Base-by-base conservation (phyloP, 2,113 vertebrate species). In the Bubo scandiacus region DNA sequence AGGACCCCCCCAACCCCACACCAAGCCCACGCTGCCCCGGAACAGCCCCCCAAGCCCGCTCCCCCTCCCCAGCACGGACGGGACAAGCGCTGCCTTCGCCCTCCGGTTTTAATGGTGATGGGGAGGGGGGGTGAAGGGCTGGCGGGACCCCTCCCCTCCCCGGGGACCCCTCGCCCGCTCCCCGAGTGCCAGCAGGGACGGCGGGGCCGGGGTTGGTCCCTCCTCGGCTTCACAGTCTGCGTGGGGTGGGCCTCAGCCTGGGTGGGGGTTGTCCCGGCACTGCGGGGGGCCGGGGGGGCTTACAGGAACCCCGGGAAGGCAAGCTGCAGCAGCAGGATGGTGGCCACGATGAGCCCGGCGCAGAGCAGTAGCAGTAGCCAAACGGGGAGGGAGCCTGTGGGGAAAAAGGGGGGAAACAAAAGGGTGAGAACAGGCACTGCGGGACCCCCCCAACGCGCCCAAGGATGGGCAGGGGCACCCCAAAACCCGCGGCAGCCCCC, bases 331-430 rank as follows among this genome's bases (percentile, higher is more conserved):
- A 99, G 98, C 88, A 99, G 70, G 66, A 99, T 93, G 15, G 98
- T 77, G 25, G 93, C 96, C 61, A 99, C 96, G 23, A 99, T 97
- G 90, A 99, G 98, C 8, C 98, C 97, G 0, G 98, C 98, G 18
- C 99, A 99, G 16, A 99, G 93, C 72, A 99, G 95, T 92, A 99
- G 95, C 95, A 99, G 96, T 85, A 99, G 95, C 99, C 99, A 99
- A 51, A 99, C 21, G 0, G 99, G 99, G 77, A 99, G 98, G 11
- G 98, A 98, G 73, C 98, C 99, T 99, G 43, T 43, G 43, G 43
- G 45, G 45, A 10, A 47, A 47, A 43, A 43, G 16, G 43, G 43
- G 43, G 43, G 43, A 13, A 43, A 43, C 43, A 43, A 16, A 43
- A 43, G 16, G 15, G 43, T 29, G 49, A 92, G 73, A 8, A 14